phyloP scores from a whole-genome alignment of 2,113 vertebrate genomes.

The Cricetomys ansorgei region DNA sequence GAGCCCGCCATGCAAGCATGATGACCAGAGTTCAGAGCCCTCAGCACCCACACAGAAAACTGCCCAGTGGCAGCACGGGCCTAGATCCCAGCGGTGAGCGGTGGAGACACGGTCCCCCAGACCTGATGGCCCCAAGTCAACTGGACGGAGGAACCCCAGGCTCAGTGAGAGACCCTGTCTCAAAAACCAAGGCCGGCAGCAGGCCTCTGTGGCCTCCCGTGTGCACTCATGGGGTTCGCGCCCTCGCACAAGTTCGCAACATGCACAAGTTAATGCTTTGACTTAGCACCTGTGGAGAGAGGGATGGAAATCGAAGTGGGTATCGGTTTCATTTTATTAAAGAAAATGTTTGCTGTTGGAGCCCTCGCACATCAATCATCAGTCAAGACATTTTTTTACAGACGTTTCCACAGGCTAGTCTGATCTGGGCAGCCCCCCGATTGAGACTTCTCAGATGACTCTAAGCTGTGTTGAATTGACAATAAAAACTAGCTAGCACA shows the following conservation, averaged over 20 bases:
- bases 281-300: not conserved
- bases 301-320: not conserved
- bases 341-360: not conserved
- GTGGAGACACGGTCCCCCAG: not conserved
- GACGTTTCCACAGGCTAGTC: not conserved
- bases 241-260: too few species aligned
- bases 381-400: not conserved
- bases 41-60: not conserved
- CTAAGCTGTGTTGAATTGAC: not conserved
- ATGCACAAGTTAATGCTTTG: not conserved
- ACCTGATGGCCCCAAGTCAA: not conserved
- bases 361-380: not conserved
- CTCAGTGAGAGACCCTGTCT: not conserved
- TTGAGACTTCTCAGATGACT: not conserved
- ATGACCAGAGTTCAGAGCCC: not conserved
- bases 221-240: too few species aligned
- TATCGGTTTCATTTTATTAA: too few species aligned
- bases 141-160: not conserved
- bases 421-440: not conserved
- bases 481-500: not conserved
- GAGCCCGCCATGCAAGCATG: not conserved
- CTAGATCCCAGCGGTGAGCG: not conserved
- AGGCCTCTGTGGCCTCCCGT: not conserved
- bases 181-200: not conserved
- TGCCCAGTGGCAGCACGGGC: too few species aligned